Evolutionary conservation across 1,140 invertebrate species (phyloP).

Genomic region (Caenorhabditis remanei): DNA sequence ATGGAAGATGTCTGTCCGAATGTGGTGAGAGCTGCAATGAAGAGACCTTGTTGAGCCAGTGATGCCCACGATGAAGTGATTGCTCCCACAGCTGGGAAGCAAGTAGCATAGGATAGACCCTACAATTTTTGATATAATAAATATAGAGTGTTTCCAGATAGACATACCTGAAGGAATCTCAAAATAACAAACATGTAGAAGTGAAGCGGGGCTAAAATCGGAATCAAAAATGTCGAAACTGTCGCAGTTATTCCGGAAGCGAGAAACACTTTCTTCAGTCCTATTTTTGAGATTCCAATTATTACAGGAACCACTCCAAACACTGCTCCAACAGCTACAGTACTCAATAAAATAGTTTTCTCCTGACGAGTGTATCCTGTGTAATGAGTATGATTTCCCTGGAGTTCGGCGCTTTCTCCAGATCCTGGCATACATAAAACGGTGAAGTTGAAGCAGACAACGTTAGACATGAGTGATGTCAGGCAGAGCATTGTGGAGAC

Average conservation of each 20-base stretch:
- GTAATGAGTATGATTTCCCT: constrained; percentile 67
- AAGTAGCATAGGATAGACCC: constrained; percentile 63
- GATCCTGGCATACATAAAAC: constrained; percentile 75
- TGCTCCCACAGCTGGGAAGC: constrained; percentile 64
- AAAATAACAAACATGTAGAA: constrained; percentile 25
- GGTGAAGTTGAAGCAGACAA: constrained; percentile 77
- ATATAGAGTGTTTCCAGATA: neutral
- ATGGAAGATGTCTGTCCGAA: constrained; percentile 65
- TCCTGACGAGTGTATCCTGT: constrained; percentile 72
- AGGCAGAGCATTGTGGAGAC: constrained; percentile 75
- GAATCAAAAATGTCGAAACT: constrained; percentile 68
- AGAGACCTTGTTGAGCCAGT: constrained; percentile 65
- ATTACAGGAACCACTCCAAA: constrained; percentile 76
- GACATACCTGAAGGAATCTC: neutral
- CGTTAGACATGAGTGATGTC: constrained; percentile 74
- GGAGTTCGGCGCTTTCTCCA: neutral
- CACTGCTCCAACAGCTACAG: constrained; percentile 75
- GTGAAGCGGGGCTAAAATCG: neutral
- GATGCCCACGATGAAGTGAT: constrained; percentile 67
- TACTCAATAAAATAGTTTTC: constrained; percentile 74
- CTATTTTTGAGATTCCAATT: constrained; percentile 72
- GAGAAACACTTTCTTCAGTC: constrained; percentile 70
- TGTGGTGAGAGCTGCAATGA: constrained; percentile 63
- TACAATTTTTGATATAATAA: neutral
- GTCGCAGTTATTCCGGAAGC: constrained; percentile 69